Base-by-base conservation (phyloP, 2,113 vertebrate species). In the Dendrocopos noguchii region DNA sequence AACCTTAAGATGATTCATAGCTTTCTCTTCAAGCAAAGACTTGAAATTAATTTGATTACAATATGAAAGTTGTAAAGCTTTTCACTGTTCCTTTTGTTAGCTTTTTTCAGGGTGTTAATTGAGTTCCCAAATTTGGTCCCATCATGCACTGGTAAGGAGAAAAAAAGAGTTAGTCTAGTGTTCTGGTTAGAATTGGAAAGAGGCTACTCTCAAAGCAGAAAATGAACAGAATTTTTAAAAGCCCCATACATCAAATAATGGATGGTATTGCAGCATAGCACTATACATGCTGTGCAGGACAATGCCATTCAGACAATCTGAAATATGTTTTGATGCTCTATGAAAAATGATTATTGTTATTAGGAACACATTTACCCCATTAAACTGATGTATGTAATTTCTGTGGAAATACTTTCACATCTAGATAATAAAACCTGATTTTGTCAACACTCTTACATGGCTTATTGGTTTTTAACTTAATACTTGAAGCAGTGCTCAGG, bases 101-200 rank as follows among this genome's bases (percentile, higher is more conserved):
- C 25, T 88, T 92, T 92, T 91, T 91, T n/a, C 31, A 24, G 33
- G 74, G 66, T 82, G 56, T 84, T 94, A 92, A 91, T 92, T 92
- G 91, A 74, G 87, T 89, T 44, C 78, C 56, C 5, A 80, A 56
- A 81, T 85, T 82, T 79, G 28, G 15, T 80, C 46, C 55, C 20
- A 3, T 84, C n/a, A 18, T 91, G 84, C 31, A 77, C 64, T 44
- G 89, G 64, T 28, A 91, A 73, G 74, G 53, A 77, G 55, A 91
- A 24, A 39, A 90, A 90, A 90, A 0, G 63, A 78, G 24, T 80
- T 94, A 29, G n/a, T 92, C 9, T 64, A 52, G 1, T 60, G 60
- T 84, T 68, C 42, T 91, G 67, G 74, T 93, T 84, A 87, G 70
- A 84, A 65, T 10, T 60, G 36, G 47, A 79, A 60, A 73, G 50